Base-by-base conservation (phyloP, 2,888 invertebrate genomes). In the Amphiduros pacificus region DNA sequence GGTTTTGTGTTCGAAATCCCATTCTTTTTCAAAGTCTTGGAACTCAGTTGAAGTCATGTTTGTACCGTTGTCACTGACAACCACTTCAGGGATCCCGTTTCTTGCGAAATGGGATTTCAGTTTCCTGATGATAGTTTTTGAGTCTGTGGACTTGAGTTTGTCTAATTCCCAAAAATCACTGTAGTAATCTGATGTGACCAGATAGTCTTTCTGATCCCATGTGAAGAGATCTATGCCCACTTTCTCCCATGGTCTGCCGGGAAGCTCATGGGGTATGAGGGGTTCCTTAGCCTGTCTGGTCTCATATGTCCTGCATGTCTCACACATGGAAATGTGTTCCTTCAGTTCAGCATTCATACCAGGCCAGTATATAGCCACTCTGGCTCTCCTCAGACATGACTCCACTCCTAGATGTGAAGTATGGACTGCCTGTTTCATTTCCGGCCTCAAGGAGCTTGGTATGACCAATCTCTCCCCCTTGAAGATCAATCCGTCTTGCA, bases 11-110 rank as follows among this genome's bases (percentile, higher is more conserved):
- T 17, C 26, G 48, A 66, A 60, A 24, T 31, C 24, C n/a, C 22
- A 44, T 20, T 5, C 22, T 5, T 44, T 22, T 6, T 53, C 54
- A 53, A 66, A 64, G 17, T 60, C 6, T 26, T 55, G 57, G 40
- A 69, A 71, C 32, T 69, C 63, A 1, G 22, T 2, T 49, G 67
- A 64, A 5, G 60, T 31, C 40, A 60, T 70, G 17, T 66, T 63
- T 22, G 60, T 53, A 2, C 53, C 53, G 20, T 60, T 60, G 31
- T 72, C 71, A 29, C 60, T 64, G 1, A 63, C 44, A 1, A 68
- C 28, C 17, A 32, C 55, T 52, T 63, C 64, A 32, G 63, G 61
- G 17, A 70, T 66, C 26, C 70, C 70, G 55, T 64, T 63, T 9
- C 67, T 17, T 17, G 67, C 64, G 41, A 66, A 60, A 48, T 60